phyloP scores from a whole-genome alignment of 2,888 invertebrate genomes.

The Celastrina argiolus region DNA sequence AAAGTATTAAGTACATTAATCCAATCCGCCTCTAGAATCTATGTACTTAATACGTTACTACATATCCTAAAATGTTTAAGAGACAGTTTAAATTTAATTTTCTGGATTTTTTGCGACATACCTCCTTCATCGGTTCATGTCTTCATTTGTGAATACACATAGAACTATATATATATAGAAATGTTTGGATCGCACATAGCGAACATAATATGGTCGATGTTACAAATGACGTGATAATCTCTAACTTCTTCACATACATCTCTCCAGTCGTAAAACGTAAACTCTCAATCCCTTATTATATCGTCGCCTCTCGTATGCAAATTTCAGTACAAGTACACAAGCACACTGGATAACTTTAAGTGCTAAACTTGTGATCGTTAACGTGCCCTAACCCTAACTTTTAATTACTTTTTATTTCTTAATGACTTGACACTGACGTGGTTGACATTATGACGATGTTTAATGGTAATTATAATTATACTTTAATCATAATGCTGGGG shows the following conservation, averaged over 20 bases:
- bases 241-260: background rate
- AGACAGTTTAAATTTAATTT: no score
- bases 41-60: no score
- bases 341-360: constrained; percentile 5
- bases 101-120: no score
- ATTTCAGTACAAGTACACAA: constrained; percentile 2
- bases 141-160: no score
- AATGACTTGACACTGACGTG: background rate
- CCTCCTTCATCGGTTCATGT: no score
- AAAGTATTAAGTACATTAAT: no score
- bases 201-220: no score
- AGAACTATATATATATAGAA: no score
- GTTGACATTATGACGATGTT: background rate
- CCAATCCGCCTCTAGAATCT: no score
- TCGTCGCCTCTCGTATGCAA: constrained; percentile 7
- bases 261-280: background rate
- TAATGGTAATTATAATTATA: background rate
- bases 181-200: no score
- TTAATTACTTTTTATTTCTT: background rate
- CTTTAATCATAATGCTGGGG: background rate
- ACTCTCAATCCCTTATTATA: constrained; percentile 5
- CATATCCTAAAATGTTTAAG: no score
- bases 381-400: background rate
- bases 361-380: constrained; percentile 4
- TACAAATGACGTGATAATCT: background rate